Evolutionary conservation across 1,140 invertebrate genomes (phyloP), one percentile per base, ranked within the genome.

Genomic region (Pseudomyrmex sp.): DNA sequence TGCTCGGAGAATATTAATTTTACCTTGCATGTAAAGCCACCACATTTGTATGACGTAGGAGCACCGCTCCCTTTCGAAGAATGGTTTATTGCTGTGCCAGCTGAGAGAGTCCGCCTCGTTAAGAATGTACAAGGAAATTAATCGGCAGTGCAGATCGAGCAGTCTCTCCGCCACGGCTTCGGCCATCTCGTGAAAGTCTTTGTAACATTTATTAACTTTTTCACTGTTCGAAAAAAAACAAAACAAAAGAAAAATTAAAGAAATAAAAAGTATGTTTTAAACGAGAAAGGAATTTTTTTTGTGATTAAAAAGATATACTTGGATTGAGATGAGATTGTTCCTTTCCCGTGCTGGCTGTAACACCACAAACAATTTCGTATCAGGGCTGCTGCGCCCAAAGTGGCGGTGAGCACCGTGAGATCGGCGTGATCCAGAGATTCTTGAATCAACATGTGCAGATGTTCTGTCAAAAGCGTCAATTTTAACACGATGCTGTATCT

Each of bases 1-100:
- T 20, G 2, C 26, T 3, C 26, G 59, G 23, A 44, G 50, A 65
- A 0, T 7, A 23, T 23, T 76, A 70, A 23, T 4, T 88, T 88
- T 91, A 96, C 97, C 97, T 94, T 97, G 95, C 96, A 98, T 97
- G 89, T 98, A 98, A 3, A 97, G 94, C 96, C 97, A 97, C 97
- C 97, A 98, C 95, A 97, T 97, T 92, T 97, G 97, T 65, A 98
- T 95, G 4, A 96, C 96, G 61, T 97, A 97, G 1, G 97, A 97
- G 1, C 96, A 97, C 46, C 96, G 92, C 87, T 97, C 96, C 9
- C 95, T 96, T 91, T 97, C 96, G 86, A 94, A 96, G 89, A 96
- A 96, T 2, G 95, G 93, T 79, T 95, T 95, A 5, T 92, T 92
- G 80, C 93, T 95, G 87, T 95, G 96, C 97, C 96, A 97, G 90